Conservation (phyloP, 1,140 invertebrate genomes). For the Monochamus saltuarius region DNA sequence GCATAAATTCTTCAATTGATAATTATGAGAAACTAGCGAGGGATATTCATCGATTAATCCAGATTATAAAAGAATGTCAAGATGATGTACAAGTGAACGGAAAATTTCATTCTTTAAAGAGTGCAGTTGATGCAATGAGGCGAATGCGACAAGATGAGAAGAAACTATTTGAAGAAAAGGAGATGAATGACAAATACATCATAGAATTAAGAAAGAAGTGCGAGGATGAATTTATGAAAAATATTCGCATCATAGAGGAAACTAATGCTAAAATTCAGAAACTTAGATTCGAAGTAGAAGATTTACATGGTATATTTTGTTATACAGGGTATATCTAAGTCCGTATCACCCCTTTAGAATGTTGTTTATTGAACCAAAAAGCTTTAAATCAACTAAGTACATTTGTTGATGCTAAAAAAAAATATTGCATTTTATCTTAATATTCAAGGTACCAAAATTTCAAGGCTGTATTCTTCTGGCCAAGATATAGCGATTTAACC, state of each 20-base stretch:
- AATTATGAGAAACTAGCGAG: slow-evolving; percentile 29
- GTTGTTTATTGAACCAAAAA: too few species aligned
- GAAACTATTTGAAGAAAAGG: slow-evolving; percentile 21
- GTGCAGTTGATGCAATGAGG: slow-evolving; percentile 8
- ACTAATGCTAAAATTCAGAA: slow-evolving; percentile 30
- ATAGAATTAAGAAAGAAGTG: slow-evolving; percentile 15
- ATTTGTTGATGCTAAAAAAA: too few species aligned
- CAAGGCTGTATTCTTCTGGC: too few species aligned
- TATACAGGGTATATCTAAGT: too few species aligned
- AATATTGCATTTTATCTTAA: too few species aligned
- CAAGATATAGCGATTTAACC: too few species aligned
- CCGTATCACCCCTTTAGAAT: too few species aligned
- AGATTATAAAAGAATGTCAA: slow-evolving; percentile 13
- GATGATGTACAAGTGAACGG: slow-evolving; percentile 15
- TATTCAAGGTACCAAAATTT: too few species aligned
- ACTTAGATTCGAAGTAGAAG: slow-evolving; percentile 26
- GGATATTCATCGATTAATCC: slow-evolving; percentile 25
- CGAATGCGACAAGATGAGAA: slow-evolving; percentile 27
- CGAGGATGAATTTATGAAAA: slow-evolving; percentile 25
- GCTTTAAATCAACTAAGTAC: too few species aligned
- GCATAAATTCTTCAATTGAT: slow-evolving; percentile 16
- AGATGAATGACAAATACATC: slow-evolving; percentile 19
- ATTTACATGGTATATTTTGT: neutral
- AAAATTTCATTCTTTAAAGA: neutral
- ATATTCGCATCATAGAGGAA: slow-evolving; percentile 30